Evolutionary conservation across 2,113 vertebrate genomes (phyloP).

Genomic region (Neolamprologus caudopunctatus): DNA sequence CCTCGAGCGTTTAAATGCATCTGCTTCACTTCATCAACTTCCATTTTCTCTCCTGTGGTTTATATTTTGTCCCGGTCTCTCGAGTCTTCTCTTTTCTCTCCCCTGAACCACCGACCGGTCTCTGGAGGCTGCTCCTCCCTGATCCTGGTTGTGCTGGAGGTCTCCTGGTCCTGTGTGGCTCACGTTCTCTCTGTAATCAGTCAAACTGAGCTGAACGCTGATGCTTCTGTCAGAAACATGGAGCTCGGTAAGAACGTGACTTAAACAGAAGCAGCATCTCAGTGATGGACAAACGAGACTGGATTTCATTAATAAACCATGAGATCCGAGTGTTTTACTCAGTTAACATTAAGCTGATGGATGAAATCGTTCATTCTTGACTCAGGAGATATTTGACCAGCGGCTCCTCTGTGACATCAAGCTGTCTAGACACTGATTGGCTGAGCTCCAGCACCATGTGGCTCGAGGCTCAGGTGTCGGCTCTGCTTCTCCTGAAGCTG

Average conservation of each 20-base stretch:
- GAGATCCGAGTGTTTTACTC: fast-evolving
- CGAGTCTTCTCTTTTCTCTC: background rate
- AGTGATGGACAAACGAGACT: background rate
- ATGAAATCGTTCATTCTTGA: background rate
- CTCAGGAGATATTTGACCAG: background rate
- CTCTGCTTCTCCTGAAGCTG: background rate
- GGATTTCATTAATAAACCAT: background rate
- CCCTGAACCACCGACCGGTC: background rate
- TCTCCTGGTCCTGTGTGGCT: background rate
- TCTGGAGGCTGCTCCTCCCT: fast-evolving
- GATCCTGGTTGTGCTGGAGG: background rate
- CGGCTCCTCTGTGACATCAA: background rate
- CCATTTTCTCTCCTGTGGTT: background rate
- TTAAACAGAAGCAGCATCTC: background rate
- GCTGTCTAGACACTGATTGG: background rate
- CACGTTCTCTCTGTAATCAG: background rate
- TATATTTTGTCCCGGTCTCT: fast-evolving
- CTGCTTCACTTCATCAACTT: background rate
- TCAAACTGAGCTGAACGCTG: background rate
- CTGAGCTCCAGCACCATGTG: background rate
- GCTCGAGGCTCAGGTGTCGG: background rate
- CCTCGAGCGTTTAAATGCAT: background rate
- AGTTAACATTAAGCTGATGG: background rate
- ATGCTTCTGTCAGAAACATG: background rate
- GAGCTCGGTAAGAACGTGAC: background rate